These are phyloP conservation scores for Plagiodera versicolora DNA, from an alignment of 2,888 invertebrate species.

Conservation along the genomic window DNA sequence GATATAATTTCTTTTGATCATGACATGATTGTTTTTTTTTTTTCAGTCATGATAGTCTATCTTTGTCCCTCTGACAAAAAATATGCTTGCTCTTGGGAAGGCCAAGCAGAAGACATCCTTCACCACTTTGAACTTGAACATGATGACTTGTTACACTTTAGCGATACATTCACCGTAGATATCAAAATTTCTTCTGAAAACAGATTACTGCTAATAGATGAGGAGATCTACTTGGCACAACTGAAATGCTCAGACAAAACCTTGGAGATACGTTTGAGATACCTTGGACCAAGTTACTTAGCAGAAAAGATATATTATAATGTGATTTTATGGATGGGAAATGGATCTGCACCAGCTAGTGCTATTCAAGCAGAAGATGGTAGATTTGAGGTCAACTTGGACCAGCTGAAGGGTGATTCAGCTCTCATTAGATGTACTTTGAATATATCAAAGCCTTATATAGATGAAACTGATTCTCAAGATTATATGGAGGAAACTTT, in stretches of 20 bases:
- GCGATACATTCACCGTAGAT: constrained; percentile 36
- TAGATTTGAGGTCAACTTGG: constrained; percentile 27
- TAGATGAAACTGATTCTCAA: constrained; percentile 16
- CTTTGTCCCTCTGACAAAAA: constrained; percentile 44
- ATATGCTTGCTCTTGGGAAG: constrained; percentile 45
- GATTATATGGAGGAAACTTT: constrained; percentile 6
- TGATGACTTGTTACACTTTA: constrained; percentile 38
- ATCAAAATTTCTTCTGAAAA: constrained; percentile 39
- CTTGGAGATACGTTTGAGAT: constrained; percentile 39
- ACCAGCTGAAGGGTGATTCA: constrained; percentile 19
- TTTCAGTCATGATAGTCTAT: constrained; percentile 35
- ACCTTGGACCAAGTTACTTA: constrained; percentile 36
- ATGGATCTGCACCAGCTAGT: constrained; percentile 18
- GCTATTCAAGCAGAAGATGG: constrained; percentile 21
- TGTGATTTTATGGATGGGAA: constrained; percentile 24
- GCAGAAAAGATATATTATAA: constrained; percentile 40
- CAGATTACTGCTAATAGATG: constrained; percentile 37
- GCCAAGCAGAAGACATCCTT: constrained; percentile 40
- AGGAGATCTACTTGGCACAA: constrained; percentile 44
- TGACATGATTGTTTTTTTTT: too few relatives aligned
- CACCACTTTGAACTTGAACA: constrained; percentile 45
- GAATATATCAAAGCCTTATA: constrained; percentile 22
- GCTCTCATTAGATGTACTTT: constrained; percentile 30
- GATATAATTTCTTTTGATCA: too few relatives aligned
- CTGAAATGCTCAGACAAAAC: constrained; percentile 23